Evolutionary conservation across 1,140 invertebrate genomes (phyloP), one percentile per base, ranked within the genome.

Genomic region (Bradynema listronoti): DNA sequence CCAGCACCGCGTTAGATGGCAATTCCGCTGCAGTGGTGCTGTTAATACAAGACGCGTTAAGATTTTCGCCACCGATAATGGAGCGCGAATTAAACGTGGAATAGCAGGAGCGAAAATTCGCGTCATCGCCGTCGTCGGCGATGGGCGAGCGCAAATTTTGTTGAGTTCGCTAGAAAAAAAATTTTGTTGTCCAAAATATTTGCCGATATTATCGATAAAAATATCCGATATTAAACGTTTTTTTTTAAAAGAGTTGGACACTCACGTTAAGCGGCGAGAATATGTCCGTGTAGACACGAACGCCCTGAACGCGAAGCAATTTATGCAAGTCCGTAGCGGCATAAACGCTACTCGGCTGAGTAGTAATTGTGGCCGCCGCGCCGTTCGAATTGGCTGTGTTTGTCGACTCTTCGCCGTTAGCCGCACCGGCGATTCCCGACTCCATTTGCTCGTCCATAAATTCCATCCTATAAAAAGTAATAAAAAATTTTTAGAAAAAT

Each of bases 61-160:
- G n/a, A n/a, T 57, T 36, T 57, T 55, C 16, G 61, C 51, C n/a
- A n/a, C n/a, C n/a, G n/a, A n/a, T n/a, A 52, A 30, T 65, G 19
- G 61, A 56, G 4, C 36, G 42, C 14, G 24, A 43, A 27, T 61
- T 63, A 41, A 69, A 58, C 32, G 58, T 52, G 16, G 67, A 72
- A 57, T 69, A 72, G 27, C 67, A 69, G 5, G 67, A 69, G 30
- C 68, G 69, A 49, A 55, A 69, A 54, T 61, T 72, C n/a, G n/a
- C n/a, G n/a, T n/a, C n/a, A n/a, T n/a, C n/a, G n/a, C n/a, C n/a
- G n/a, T n/a, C n/a, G n/a, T n/a, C n/a, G n/a, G n/a, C n/a, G n/a
- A n/a, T n/a, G n/a, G n/a, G n/a, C n/a, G n/a, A n/a, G n/a, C n/a
- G n/a, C n/a, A n/a, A n/a, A n/a, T n/a, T n/a, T n/a, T n/a, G n/a